Evolutionary conservation across 2,888 invertebrate genomes (phyloP).

Genomic region (Drosophila acutilabella): DNA sequence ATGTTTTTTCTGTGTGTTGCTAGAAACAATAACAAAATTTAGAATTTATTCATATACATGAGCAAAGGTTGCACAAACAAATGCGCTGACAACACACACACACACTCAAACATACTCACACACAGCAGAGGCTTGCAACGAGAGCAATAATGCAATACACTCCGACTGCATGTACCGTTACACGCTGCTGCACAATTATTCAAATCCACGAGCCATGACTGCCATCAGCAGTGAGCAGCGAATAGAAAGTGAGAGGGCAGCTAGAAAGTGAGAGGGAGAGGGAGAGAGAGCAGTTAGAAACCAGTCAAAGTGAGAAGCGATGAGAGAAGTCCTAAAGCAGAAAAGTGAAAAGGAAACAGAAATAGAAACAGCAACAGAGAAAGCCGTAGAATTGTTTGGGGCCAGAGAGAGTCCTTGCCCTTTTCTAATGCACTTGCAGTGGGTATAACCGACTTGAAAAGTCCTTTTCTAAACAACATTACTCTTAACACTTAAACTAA

Average conservation of each 20-base stretch:
- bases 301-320: too few species aligned
- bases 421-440: background rate
- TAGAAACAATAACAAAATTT: conserved; percentile 52
- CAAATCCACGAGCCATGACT: conserved; percentile 76
- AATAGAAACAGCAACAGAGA: background rate
- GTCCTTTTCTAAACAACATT: too few species aligned
- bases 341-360: background rate
- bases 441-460: background rate
- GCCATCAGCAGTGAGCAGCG: conserved; percentile 31
- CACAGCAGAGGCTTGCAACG: background rate
- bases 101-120: conserved; percentile 13
- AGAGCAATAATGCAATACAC: conserved; percentile 62
- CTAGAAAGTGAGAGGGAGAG: too few species aligned
- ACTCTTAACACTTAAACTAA: too few species aligned
- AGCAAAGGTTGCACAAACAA: conserved; percentile 56
- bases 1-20: conserved; percentile 3
- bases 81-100: conserved; percentile 18
- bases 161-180: conserved; percentile 56
- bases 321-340: background rate
- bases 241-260: background rate
- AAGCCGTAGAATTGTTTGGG: background rate
- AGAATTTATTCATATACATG: conserved; percentile 40
- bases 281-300: background rate
- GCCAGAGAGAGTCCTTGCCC: conserved; percentile 10
- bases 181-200: conserved; percentile 79